Base-by-base conservation (phyloP, 2,797 vertebrate genomes). In the Eulemur coronatus region DNA sequence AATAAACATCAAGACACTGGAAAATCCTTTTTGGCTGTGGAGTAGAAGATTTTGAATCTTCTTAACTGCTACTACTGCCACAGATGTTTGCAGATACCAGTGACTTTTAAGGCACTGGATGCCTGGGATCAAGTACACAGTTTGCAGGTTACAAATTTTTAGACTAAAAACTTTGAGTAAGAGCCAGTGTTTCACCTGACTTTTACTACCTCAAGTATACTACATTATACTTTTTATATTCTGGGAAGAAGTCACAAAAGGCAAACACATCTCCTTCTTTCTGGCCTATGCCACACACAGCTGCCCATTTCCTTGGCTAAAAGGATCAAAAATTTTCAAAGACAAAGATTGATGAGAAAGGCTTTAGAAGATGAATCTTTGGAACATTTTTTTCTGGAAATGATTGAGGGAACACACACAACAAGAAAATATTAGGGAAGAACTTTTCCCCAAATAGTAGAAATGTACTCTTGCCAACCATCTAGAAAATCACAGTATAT, bases 291-390 rank as follows among this genome's bases (percentile, higher is more conserved):
- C 24, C 84, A 67, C 7, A 61, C 46, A 67, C 4, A 69, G 2
- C 17, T 10, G 63, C 30, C 11, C 10, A 28, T 72, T 97, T 96
- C n/a, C 67, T 87, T 97, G 70, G 7, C 17, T 95, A 67, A 89
- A 84, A 72, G 33, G 22, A 79, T 15, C 48, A 73, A 89, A 91
- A 35, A 46, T 50, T 92, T 91, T 87, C 59, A 76, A 89, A 92
- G 70, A 89, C 24, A 73, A 89, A 63, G 5, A 81, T 41, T 80
- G 15, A 84, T 94, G 30, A 82, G 28, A 79, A 95, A 94, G 2
- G 2, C 24, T 87, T 95, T 84, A 91, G 67, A 91, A 94, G 61
- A 91, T 35, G 24, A 59, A 69, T 84, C 26, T 76, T 43, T 41
- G 15, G 7, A 38, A 43, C 69, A 48, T 10, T 33, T 59, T 59